A percentile compares a stretch with the other conserved stretches of the same genome.
Evolutionary conservation across 2,113 vertebrate species (phyloP).

Genomic region (Fulica atra): DNA sequence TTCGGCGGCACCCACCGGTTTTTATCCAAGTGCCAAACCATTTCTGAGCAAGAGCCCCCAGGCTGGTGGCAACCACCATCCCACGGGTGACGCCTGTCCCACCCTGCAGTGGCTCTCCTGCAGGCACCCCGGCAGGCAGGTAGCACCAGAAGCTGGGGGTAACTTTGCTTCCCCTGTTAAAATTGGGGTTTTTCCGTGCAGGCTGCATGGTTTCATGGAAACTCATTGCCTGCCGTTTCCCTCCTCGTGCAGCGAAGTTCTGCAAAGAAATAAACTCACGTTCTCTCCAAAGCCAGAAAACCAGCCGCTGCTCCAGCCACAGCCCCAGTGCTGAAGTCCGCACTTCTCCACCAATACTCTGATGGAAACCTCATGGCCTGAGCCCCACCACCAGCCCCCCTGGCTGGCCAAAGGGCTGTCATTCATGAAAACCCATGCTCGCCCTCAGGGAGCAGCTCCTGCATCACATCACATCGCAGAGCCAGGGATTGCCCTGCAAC

Average conservation of each 20-base stretch:
- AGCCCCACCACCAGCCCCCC: fast-evolving
- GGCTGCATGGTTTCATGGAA: fast-evolving
- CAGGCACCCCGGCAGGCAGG: not conserved
- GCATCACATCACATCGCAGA: too few species aligned
- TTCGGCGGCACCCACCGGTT: not conserved
- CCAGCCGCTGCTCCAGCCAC: fast-evolving
- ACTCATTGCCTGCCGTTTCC: not conserved
- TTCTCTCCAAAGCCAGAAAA: not conserved
- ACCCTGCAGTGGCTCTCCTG: fast-evolving
- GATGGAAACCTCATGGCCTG: fast-evolving
- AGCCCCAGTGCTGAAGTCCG: fast-evolving
- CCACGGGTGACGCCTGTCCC: not conserved
- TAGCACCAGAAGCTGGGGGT: fast-evolving
- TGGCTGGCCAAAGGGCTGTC: not conserved
- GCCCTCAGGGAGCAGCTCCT: not conserved
- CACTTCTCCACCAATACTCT: fast-evolving
- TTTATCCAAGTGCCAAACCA: not conserved
- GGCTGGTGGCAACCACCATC: not conserved
- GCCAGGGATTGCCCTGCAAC: not conserved
- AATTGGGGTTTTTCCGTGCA: not conserved
- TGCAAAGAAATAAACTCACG: not conserved
- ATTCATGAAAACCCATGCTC: fast-evolving
- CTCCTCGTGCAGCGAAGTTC: fast-evolving
- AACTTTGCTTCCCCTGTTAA: not conserved
- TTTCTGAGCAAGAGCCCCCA: fast-evolving